These are phyloP conservation scores for Syritta pipiens DNA, from an alignment of 2,888 invertebrate species.

Conservation along the genomic window DNA sequence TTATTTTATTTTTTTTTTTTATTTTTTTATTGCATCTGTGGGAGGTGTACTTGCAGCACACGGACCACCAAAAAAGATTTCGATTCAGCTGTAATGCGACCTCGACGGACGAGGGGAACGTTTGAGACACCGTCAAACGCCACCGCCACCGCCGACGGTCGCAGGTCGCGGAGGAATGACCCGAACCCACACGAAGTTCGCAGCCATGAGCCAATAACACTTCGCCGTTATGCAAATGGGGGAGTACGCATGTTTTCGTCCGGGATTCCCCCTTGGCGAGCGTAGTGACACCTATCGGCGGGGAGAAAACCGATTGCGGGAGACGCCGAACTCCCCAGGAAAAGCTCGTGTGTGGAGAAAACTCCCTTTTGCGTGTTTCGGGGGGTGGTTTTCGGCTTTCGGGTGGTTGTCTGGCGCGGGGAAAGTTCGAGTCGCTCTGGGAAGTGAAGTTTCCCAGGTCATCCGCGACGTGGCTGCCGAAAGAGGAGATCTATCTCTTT, in stretches of 20 bases:
- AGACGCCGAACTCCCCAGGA: constrained; percentile 7
- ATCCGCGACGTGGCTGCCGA: not conserved
- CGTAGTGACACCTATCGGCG: constrained; percentile 58
- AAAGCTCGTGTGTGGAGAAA: too few relatives aligned
- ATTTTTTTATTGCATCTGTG: constrained; percentile 37
- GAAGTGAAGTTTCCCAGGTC: constrained; percentile 40
- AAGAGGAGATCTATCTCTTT: constrained; percentile 8
- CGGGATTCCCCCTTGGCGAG: constrained; percentile 46
- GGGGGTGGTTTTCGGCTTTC: not conserved
- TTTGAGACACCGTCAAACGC: too few relatives aligned
- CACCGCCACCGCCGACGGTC: not conserved
- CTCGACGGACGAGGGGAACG: too few relatives aligned
- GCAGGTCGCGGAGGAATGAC: constrained; percentile 58
- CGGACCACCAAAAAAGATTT: not conserved
- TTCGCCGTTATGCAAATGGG: constrained; percentile 53
- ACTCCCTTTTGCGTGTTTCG: constrained; percentile 8
- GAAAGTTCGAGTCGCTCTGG: constrained; percentile 2
- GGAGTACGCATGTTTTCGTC: constrained; percentile 62
- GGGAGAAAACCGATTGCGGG: not conserved
- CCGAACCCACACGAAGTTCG: constrained; percentile 58
- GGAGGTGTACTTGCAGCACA: constrained; percentile 8
- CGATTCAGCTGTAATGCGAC: too few relatives aligned
- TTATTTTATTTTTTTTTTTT: constrained; percentile 21
- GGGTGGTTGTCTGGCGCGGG: not conserved
- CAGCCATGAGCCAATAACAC: constrained; percentile 42